Conservation (phyloP, 2,113 vertebrate genomes). For the Caranx ignobilis region DNA sequence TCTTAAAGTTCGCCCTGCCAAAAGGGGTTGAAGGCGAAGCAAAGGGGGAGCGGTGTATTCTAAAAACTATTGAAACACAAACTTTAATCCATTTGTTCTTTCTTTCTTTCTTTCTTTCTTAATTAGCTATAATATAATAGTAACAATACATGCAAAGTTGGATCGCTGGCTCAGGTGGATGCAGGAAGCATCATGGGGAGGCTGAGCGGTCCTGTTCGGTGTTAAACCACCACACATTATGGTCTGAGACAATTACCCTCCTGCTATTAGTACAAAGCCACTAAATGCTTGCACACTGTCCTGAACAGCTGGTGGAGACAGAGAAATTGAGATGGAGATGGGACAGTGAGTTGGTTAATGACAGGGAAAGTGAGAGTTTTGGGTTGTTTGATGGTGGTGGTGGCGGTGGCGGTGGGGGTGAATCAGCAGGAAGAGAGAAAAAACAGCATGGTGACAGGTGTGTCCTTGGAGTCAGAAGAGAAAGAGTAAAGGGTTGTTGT, state of each 20-base stretch:
- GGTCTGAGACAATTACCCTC: slow-evolving; percentile 74
- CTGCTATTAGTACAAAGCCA: slow-evolving; percentile 65
- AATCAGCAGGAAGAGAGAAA: slow-evolving; percentile 26
- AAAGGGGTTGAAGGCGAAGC: slow-evolving; percentile 45
- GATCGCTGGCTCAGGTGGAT: slow-evolving; percentile 18
- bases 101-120: neutral
- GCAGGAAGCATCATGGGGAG: slow-evolving; percentile 34
- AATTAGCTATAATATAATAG: neutral
- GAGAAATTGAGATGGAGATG: slow-evolving; percentile 52
- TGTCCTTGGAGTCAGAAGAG: slow-evolving; percentile 15
- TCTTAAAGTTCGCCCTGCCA: slow-evolving; percentile 67
- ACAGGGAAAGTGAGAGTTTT: slow-evolving; percentile 59
- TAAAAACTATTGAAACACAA: slow-evolving; percentile 16
- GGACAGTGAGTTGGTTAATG: slow-evolving; percentile 66
- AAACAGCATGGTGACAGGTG: slow-evolving; percentile 12
- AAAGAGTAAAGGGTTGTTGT: neutral
- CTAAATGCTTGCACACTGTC: slow-evolving; percentile 55
- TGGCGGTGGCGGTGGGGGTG: neutral
- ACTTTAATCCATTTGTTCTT: neutral
- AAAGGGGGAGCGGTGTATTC: neutral
- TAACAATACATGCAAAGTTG: neutral
- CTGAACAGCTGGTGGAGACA: slow-evolving; percentile 70
- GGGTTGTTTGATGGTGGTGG: neutral
- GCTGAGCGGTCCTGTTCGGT: slow-evolving; percentile 41
- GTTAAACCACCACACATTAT: slow-evolving; percentile 61